phyloP scores from a whole-genome alignment of 1,140 invertebrate genomes.

The Macrotrachela quadricornifera region DNA sequence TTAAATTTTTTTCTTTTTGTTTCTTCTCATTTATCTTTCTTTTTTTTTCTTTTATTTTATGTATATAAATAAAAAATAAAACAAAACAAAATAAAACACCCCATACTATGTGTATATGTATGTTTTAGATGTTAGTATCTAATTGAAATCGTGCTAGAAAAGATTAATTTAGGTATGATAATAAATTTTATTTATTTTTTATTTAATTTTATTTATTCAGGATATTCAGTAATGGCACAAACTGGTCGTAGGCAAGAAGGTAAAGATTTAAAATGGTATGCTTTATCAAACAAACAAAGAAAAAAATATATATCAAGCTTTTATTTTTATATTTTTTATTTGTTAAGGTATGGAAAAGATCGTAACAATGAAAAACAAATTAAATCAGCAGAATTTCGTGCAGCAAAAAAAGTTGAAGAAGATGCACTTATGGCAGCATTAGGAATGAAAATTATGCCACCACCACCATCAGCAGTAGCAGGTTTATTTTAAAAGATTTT shows the following conservation, averaged over 20 bases:
- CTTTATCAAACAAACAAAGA: not conserved
- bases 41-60: no score
- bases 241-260: conserved; percentile 3
- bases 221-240: conserved; percentile 6
- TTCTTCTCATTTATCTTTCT: no score
- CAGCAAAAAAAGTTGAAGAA: conserved; percentile 6
- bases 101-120: no score
- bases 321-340: not conserved
- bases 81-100: no score
- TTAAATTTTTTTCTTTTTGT: no score
- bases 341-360: not conserved
- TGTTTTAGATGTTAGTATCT: no score
- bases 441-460: not conserved
- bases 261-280: conserved; percentile 5
- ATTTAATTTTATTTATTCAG: conserved; percentile 2
- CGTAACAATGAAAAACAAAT: not conserved
- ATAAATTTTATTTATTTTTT: no score
- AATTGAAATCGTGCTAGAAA: no score
- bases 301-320: not conserved
- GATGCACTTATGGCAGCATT: conserved; percentile 4
- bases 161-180: no score
- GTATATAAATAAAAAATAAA: no score
- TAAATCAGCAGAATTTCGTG: not conserved
- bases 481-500: no score
- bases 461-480: no score